Base-by-base conservation (phyloP, 1,140 invertebrate genomes). In the Bursaphelenchus mucronatus region DNA sequence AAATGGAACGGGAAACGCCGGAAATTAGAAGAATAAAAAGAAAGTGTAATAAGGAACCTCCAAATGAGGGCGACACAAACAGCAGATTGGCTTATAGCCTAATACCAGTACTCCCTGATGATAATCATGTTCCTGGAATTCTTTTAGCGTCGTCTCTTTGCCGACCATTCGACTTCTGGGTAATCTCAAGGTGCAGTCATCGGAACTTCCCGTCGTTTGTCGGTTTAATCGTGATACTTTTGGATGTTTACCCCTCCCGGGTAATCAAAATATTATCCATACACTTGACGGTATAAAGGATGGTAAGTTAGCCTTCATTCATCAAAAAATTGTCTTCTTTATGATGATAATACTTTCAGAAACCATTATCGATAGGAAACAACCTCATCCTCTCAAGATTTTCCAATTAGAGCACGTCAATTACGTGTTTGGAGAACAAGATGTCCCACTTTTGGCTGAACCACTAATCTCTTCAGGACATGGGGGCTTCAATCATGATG, bases 331-430 rank as follows among this genome's bases (percentile, higher is more conserved):
- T 0, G 10, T 63, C 4, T 54, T 17, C n/a, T 50, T 30, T 19
- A 62, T 55, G 19, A 55, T 8, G 39, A 21, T 10, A 41, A n/a
- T n/a, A 19, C 19, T 54, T 69, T 66, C 61, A 63, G 61, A 39
- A 17, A 30, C 44, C 15, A 13, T 61, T 13, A 41, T 66, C 15
- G 43, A 70, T 13, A 19, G 39, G 10, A 65, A 41, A 39, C 50
- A 66, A 40, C 15, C 63, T 10, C 70, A 73, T 63, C 71, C 71
- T 7, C 30, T 73, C 5, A 69, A 61, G 19, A 43, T 44, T 11
- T 49, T 73, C 13, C 72, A 73, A 66, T 19, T 70, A 8, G 73
- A 63, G 21, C 72, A 73, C 3, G 63, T 71, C 11, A 64, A 75
- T 41, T 7, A n/a, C 19, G 54, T 73, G 13, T 73, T 73, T 46